Evolutionary conservation across 2,888 invertebrate genomes (phyloP), one percentile per base, ranked within the genome.

Genomic region (Callyntrura guangdongensis): DNA sequence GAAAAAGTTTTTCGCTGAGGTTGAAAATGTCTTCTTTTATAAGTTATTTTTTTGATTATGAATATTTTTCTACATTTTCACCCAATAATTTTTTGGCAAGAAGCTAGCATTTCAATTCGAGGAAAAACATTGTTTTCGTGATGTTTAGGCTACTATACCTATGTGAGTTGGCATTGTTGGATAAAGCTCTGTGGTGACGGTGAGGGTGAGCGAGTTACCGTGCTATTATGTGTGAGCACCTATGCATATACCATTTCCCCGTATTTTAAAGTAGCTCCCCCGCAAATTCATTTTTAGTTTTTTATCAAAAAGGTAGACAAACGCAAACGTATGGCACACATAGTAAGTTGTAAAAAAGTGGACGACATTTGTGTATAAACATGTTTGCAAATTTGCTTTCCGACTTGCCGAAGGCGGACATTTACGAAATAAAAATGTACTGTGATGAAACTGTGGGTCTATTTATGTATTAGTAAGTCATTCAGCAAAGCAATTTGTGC

Each of bases 21-120:
- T 27, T 27, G 56, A 72, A 86, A 77, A 61, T 86, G 79, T 79
- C 27, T 77, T 64, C 49, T 20, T 74, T 27, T 14, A 25, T 17
- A 86, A 86, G 87, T 81, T 87, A 79, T 11, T 12, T 84, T 82
- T 87, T 87, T 86, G 74, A 87, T 87, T 69, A 69, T 36, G 17
- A n/a, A 25, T 25, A 61, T 81, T 87, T 87, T 79, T 36, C 45
- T 12, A 79, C 25, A 47, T 77, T 86, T 79, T 85, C 72, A 69
- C 56, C 67, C n/a, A 79, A 86, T 61, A 49, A 45, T 72, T 87
- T 86, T 87, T 87, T 79, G 87, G 79, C 87, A 81, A n/a, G 45
- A 67, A 17, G 53, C 64, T 81, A 64, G 27, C 79, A 20, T 87
- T 74, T 85, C 87, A 87, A 81, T 77, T 87, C 47, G 27, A 22